Evolutionary conservation across 2,113 vertebrate species (phyloP).

Genomic region (Etheostoma cragini): DNA sequence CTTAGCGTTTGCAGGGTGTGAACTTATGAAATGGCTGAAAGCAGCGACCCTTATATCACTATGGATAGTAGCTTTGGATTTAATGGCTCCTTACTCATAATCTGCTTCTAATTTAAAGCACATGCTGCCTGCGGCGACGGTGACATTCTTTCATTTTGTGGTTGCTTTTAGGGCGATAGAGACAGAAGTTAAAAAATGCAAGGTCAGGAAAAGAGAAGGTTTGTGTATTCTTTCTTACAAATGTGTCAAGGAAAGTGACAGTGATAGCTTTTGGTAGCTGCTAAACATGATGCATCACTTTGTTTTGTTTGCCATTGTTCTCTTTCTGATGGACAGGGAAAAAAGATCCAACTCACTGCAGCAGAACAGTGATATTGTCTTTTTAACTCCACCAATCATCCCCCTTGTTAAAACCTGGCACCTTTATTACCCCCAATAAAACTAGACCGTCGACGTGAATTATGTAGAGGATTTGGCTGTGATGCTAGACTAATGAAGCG

Average conservation of each 20-base stretch:
- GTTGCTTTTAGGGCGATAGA: neutral
- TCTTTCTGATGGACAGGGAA: too few relatives aligned
- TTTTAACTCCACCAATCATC: too few relatives aligned
- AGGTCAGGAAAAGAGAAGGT: too few relatives aligned
- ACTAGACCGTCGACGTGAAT: neutral
- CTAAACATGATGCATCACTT: neutral
- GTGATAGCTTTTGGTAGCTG: neutral
- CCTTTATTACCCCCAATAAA: neutral
- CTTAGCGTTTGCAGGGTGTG: conserved; percentile 48
- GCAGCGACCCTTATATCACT: conserved; percentile 38
- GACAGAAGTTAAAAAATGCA: neutral
- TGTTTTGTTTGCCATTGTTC: neutral
- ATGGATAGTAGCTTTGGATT: conserved; percentile 43
- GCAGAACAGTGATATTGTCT: too few relatives aligned
- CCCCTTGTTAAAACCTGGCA: too few relatives aligned
- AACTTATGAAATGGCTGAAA: conserved; percentile 63
- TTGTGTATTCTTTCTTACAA: neutral
- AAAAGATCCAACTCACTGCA: neutral
- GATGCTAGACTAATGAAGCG: neutral
- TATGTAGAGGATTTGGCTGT: neutral
- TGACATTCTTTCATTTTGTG: conserved; percentile 25
- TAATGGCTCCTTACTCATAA: conserved; percentile 50
- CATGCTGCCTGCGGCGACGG: conserved; percentile 18
- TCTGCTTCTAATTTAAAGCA: conserved; percentile 61
- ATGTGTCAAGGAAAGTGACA: neutral